Evolutionary conservation across 2,113 vertebrate genomes (phyloP).

Genomic region (Australoheros scitulus): DNA sequence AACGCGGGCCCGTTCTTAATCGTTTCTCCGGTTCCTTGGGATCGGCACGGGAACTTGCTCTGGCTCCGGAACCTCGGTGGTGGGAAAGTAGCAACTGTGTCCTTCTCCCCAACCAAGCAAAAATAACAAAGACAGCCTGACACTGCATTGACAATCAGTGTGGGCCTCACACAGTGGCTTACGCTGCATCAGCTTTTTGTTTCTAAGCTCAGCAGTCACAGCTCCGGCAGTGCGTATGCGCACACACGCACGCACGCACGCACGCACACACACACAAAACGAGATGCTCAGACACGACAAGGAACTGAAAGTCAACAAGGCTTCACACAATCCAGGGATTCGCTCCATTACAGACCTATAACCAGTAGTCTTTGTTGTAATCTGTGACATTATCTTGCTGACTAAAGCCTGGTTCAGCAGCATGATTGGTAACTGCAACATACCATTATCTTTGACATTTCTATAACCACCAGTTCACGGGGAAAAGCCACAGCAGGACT

Average conservation of each 20-base stretch:
- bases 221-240: not conserved
- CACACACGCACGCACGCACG: not conserved
- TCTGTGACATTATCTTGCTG: slow-evolving; percentile 32
- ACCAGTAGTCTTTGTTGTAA: slow-evolving; percentile 38
- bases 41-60: too few relatives aligned
- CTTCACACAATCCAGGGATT: slow-evolving; percentile 43
- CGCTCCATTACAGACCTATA: not conserved
- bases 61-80: too few relatives aligned
- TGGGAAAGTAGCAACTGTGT: too few relatives aligned
- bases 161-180: slow-evolving; percentile 24
- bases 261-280: slow-evolving; percentile 4
- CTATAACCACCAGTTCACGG: not conserved
- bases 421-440: not conserved
- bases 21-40: too few relatives aligned
- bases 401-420: slow-evolving; percentile 21
- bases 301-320: not conserved
- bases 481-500: not conserved
- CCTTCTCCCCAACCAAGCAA: slow-evolving; percentile 37
- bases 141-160: slow-evolving; percentile 28
- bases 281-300: slow-evolving; percentile 23
- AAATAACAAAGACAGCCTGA: slow-evolving; percentile 62
- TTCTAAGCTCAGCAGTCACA: slow-evolving; percentile 44
- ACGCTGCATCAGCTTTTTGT: slow-evolving; percentile 68
- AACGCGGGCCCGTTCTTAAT: too few relatives aligned
- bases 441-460: not conserved